These are phyloP conservation scores for Vanessa tameamea DNA, from an alignment of 1,140 invertebrate species.

Conservation along the genomic window DNA sequence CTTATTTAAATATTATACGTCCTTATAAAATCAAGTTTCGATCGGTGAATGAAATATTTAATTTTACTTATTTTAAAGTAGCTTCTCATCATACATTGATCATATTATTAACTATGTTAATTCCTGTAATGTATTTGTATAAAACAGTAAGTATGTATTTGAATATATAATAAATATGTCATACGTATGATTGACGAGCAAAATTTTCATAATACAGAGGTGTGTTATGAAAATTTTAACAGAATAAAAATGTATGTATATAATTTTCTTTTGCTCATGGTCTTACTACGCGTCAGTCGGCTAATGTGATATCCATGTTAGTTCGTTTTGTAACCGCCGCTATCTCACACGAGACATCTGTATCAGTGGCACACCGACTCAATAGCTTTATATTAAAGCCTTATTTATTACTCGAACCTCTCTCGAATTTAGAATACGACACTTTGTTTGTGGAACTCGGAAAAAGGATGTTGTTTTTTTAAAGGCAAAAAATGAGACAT, in stretches of 20 bases:
- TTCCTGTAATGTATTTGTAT: neutral
- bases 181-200: slow-evolving; percentile 20
- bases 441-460: slow-evolving; percentile 56
- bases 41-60: no score
- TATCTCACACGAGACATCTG: slow-evolving; percentile 72
- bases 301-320: slow-evolving; percentile 78
- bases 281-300: slow-evolving; percentile 54
- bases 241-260: slow-evolving; percentile 34
- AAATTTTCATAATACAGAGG: no score
- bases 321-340: slow-evolving; percentile 68
- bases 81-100: neutral
- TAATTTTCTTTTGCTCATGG: slow-evolving; percentile 51
- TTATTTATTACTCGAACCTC: slow-evolving; percentile 72
- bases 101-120: slow-evolving; percentile 7
- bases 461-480: slow-evolving; percentile 49
- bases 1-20: no score
- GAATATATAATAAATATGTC: slow-evolving; percentile 17
- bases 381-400: slow-evolving; percentile 69
- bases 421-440: slow-evolving; percentile 64
- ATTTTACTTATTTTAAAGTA: neutral
- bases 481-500: slow-evolving; percentile 26
- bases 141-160: neutral
- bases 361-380: slow-evolving; percentile 73
- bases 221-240: slow-evolving; percentile 12
- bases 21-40: no score